Conservation (phyloP, 2,113 vertebrate species). For the Prochilodus magdalenae region DNA sequence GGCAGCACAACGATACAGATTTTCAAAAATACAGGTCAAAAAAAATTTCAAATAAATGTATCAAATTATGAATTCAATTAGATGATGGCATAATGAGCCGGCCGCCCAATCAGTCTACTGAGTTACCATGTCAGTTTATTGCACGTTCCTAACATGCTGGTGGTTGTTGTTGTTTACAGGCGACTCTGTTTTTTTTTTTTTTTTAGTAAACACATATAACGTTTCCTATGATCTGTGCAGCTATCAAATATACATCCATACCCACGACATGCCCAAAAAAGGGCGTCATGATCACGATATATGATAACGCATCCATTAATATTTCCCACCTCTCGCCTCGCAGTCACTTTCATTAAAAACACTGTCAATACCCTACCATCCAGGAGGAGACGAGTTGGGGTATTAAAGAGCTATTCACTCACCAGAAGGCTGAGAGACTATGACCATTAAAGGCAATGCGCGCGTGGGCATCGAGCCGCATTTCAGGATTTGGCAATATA, state of each 20-base stretch:
- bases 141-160: no score
- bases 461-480: slow-evolving; percentile 69
- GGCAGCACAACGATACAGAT: no score
- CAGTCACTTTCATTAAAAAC: slow-evolving; percentile 8
- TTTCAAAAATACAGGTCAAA: no score
- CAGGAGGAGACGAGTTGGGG: slow-evolving; percentile 31
- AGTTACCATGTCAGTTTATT: no score
- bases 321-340: neutral
- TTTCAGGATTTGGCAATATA: slow-evolving; percentile 73
- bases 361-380: slow-evolving; percentile 25
- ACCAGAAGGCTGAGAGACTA: slow-evolving; percentile 54
- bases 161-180: no score
- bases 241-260: neutral
- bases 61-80: no score
- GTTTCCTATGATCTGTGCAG: neutral
- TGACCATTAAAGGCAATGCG: slow-evolving; percentile 66
- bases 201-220: no score
- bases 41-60: no score
- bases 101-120: no score
- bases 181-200: no score
- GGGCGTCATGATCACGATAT: neutral
- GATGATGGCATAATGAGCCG: no score
- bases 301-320: neutral
- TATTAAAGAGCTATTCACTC: slow-evolving; percentile 42
- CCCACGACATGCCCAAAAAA: neutral